Base-by-base conservation (phyloP, 2,797 vertebrate genomes). In the Poeciliopsis turneri region DNA sequence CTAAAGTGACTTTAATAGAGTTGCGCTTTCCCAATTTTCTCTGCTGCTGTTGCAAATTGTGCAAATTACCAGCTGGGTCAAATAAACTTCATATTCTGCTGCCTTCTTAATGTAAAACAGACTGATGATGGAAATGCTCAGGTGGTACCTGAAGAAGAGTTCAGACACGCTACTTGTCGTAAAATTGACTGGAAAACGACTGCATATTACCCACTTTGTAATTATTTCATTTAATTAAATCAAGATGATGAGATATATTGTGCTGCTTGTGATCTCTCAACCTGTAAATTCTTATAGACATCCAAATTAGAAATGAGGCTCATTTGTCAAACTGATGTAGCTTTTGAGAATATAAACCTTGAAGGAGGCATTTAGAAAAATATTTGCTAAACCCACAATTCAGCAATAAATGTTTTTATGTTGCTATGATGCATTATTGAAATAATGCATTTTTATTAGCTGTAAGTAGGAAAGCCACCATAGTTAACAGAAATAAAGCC, bases 1-100 rank as follows among this genome's bases (percentile, higher is more conserved):
- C 93, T 92, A 93, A 95, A 95, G 92, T 92, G 92, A 91, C 88
- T 94, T 96, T 96, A 96, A 96, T 95, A 93, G 94, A 95, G 94
- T 95, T 95, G 92, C 92, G 93, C 93, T 90, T 92, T 94, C 90
- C 92, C 95, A 92, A 95, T 95, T 95, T 94, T 90, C 90, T 86
- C 81, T 72, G 84, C 91, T 75, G 83, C 88, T 77, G 82, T 91
- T 95, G 94, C 95, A 94, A 95, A 94, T 92, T 81, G 81, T 91
- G 92, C 93, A 95, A 95, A 95, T 94, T 94, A 94, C 89, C 93
- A 93, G 92, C 84, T 73, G 76, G 85, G 91, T 93, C 92, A 92
- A 95, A 95, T 94, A 92, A 89, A 93, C 92, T 94, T 95, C 90
- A 92, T 92, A 94, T 95, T 95, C 92, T 71, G 82, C 82, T 82